These are phyloP conservation scores for Centruroides vittatus DNA, from an alignment of 1,140 invertebrate species.

Conservation along the genomic window DNA sequence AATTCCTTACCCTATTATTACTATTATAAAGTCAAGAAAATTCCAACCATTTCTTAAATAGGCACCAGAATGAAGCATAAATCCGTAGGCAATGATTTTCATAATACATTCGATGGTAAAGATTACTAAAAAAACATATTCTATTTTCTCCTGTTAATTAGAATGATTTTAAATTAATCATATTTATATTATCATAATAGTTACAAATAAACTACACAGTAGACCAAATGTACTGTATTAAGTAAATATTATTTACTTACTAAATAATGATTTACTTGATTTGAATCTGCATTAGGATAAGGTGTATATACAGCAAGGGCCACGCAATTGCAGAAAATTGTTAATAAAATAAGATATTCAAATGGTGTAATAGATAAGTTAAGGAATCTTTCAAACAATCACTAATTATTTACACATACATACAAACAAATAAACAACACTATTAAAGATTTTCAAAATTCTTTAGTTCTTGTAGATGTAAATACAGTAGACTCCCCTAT, in stretches of 20 bases:
- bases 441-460: too few relatives aligned
- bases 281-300: slow-evolving; percentile 91
- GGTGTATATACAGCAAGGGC: slow-evolving; percentile 96
- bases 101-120: slow-evolving; percentile 97
- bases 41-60: slow-evolving; percentile 99
- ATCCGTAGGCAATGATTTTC: slow-evolving; percentile 99
- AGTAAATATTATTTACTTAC: slow-evolving; percentile 43
- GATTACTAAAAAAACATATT: slow-evolving; percentile 96
- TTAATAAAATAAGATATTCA: slow-evolving; percentile 96
- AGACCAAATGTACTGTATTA: too few relatives aligned
- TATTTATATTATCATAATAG: neutral
- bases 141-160: slow-evolving; percentile 76
- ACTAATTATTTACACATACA: slow-evolving; percentile 26
- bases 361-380: slow-evolving; percentile 82
- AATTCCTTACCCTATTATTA: slow-evolving; percentile 86
- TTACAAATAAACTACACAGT: too few relatives aligned
- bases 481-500: too few relatives aligned
- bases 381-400: too few relatives aligned
- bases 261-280: slow-evolving; percentile 81
- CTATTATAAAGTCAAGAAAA: slow-evolving; percentile 98
- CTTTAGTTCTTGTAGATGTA: too few relatives aligned
- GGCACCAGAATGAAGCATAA: slow-evolving; percentile 87
- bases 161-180: neutral
- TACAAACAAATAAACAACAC: slow-evolving; percentile 19
- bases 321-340: slow-evolving; percentile 98